These are phyloP conservation scores for Eulemur albifrons DNA, from an alignment of 2,797 vertebrate genomes.

Conservation along the genomic window DNA sequence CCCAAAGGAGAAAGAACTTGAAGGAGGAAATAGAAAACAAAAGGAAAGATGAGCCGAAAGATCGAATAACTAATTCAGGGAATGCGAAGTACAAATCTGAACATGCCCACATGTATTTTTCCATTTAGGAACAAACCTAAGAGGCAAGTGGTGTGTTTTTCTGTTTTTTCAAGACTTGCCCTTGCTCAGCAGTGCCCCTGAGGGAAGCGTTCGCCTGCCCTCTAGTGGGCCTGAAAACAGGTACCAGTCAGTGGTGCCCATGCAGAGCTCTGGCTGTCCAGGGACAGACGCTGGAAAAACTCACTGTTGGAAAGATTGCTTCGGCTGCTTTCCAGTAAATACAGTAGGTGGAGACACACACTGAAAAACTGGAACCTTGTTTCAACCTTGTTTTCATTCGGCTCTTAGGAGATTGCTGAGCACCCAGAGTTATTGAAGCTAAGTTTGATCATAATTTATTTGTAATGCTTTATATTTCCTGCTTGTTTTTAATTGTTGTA, in stretches of 20 bases:
- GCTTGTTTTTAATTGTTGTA: slow-evolving; percentile 31
- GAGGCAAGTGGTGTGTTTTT: neutral
- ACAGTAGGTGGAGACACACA: slow-evolving; percentile 77
- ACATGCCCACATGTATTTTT: slow-evolving; percentile 62
- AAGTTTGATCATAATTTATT: neutral
- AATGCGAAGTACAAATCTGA: slow-evolving; percentile 46
- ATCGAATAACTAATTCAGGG: neutral
- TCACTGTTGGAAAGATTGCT: neutral
- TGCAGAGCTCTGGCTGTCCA: neutral
- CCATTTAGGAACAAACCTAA: slow-evolving; percentile 53
- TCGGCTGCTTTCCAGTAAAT: slow-evolving; percentile 51
- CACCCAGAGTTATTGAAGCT: neutral
- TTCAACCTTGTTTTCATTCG: neutral
- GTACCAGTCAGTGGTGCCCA: neutral
- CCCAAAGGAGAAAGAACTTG: neutral
- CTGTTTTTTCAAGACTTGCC: neutral
- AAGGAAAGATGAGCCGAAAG: slow-evolving; percentile 48
- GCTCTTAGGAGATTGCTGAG: neutral
- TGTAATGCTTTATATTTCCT: slow-evolving; percentile 9
- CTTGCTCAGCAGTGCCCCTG: neutral
- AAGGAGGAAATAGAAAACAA: slow-evolving; percentile 58
- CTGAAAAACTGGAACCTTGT: slow-evolving; percentile 33
- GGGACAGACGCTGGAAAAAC: neutral
- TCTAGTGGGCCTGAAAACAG: slow-evolving; percentile 37
- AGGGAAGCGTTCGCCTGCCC: slow-evolving; percentile 38